Evolutionary conservation across 1,140 invertebrate genomes (phyloP), one percentile per base, ranked within the genome.

Genomic region (Zophobas atratus): DNA sequence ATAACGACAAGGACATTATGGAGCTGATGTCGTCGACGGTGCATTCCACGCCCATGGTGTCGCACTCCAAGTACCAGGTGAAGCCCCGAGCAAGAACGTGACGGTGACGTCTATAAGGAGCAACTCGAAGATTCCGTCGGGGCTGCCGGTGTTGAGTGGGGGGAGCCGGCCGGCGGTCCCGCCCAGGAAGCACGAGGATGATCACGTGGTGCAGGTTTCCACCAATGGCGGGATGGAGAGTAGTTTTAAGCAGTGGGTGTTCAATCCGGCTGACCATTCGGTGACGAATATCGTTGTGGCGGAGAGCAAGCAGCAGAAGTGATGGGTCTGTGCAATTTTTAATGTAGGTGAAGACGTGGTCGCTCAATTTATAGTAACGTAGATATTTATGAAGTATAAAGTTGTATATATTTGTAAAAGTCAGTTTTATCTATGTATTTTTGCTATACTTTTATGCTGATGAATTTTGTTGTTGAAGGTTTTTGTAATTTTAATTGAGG

Each of bases 181-280:
- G 6, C 83, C 85, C 1, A 78, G 84, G 48, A 84, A 81, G 5
- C 55, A 77, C n/a, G 78, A 81, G 53, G 73, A 79, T 6, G 78
- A 76, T 35, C 76, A 79, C 71, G 74, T 82, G 2, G 72, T 81
- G 20, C 79, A 82, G 36, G 77, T 81, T n/a, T 82, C 82, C 0
- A 79, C 82, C 4, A 86, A 86, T 70, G 84, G 84, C 8, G 81
- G 75, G 49, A 41, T 78, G 33, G 84, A 86, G 53, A 86, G 81
- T 73, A 84, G 80, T 56, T 86, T 86, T 80, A 85, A 85, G 48
- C 85, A 86, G 70, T 86, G 85, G 85, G 85, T 86, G 5, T 86
- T 86, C 60, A 85, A 83, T 73, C 84, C 85, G 6, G 77, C 76
- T 6, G 83, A 81, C 70, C 81, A 79, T 70, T 75, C 77, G 6